Evolutionary conservation across 2,888 invertebrate genomes (phyloP).

Genomic region (Pollenia angustigena): DNA sequence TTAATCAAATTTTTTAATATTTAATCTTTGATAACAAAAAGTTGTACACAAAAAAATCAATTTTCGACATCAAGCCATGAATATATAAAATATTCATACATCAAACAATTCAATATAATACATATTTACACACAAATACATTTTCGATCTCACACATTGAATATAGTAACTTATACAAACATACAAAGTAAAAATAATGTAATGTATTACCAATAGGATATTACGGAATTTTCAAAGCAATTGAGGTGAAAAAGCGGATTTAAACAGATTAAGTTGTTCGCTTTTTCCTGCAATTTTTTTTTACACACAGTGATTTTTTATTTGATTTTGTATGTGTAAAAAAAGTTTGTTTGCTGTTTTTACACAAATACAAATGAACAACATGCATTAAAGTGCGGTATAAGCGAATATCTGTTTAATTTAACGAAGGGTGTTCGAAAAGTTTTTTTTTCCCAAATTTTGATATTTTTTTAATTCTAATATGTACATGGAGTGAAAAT

Average conservation of each 20-base stretch:
- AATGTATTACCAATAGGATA: constrained; percentile 66
- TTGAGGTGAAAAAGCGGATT: constrained; percentile 74
- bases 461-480: too few species aligned
- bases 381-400: background rate
- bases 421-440: too few species aligned
- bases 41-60: background rate
- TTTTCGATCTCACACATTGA: too few species aligned
- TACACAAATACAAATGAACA: background rate
- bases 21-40: constrained; percentile 61
- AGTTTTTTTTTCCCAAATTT: too few species aligned
- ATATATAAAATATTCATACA: constrained; percentile 30
- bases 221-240: constrained; percentile 70
- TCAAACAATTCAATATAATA: constrained; percentile 22
- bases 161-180: background rate
- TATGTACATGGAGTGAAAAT: too few species aligned
- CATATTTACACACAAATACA: background rate
- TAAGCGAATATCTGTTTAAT: too few species aligned
- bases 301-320: background rate
- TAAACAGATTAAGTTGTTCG: constrained; percentile 67
- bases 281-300: constrained; percentile 36
- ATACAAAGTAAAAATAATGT: constrained; percentile 22
- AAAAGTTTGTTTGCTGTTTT: background rate
- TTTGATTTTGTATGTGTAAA: constrained; percentile 16
- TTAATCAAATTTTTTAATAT: constrained; percentile 65
- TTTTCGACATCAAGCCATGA: constrained; percentile 24